Evolutionary conservation across 2,888 invertebrate species (phyloP).

Genomic region (Drosophila ezoana): DNA sequence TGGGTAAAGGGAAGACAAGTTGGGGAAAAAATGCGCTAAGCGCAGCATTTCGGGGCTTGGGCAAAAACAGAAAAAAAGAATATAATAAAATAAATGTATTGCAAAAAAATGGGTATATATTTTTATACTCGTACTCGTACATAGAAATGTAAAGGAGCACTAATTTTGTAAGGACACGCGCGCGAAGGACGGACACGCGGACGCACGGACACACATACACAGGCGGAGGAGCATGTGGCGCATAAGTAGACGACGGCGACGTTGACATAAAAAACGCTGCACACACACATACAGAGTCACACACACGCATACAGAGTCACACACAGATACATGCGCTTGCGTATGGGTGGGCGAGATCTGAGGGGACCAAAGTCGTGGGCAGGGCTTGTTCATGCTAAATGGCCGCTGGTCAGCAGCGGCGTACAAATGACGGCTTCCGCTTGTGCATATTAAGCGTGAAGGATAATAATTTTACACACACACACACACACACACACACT

Average conservation of each 20-base stretch:
- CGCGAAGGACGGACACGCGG: conserved; percentile 45
- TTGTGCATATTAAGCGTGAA: conserved; percentile 80
- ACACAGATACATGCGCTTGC: conserved; percentile 7
- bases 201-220: neutral
- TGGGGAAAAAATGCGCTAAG: conserved; percentile 27
- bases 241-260: conserved; percentile 68
- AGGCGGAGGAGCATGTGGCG: conserved; percentile 59
- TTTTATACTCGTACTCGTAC: conserved; percentile 45
- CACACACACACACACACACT: conserved; percentile 33
- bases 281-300: conserved; percentile 23
- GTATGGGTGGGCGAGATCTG: neutral
- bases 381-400: conserved; percentile 61
- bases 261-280: conserved; percentile 55
- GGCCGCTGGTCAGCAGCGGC: conserved; percentile 74
- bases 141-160: conserved; percentile 73
- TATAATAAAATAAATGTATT: conserved; percentile 57
- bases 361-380: neutral
- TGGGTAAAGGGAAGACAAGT: conserved; percentile 16
- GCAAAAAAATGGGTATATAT: conserved; percentile 63
- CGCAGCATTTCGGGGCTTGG: conserved; percentile 32
- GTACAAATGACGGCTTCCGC: conserved; percentile 81
- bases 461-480: conserved; percentile 75
- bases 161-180: conserved; percentile 76
- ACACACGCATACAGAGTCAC: neutral
- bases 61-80: conserved; percentile 8